Percentiles rank a stretch among this genome's conserved stretches.
These are phyloP conservation scores for Crossaster papposus DNA, from an alignment of 53 echinoderm and acorn worm species.

Conservation along the genomic window DNA sequence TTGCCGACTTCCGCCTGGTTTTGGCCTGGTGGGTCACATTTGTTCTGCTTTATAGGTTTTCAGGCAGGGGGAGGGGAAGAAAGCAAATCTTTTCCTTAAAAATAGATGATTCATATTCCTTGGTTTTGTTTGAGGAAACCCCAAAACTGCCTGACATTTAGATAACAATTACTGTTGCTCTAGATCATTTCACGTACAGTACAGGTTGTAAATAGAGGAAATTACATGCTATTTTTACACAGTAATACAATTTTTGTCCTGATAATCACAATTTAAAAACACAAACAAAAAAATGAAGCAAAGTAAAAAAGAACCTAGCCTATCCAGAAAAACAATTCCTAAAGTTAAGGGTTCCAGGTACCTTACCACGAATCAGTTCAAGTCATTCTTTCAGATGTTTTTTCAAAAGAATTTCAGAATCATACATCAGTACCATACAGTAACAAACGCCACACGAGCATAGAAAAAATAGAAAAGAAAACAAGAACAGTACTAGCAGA, in stretches of 20 bases:
- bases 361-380: background rate
- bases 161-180: too few relatives aligned
- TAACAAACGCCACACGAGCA: slow-evolving; percentile 13
- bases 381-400: background rate
- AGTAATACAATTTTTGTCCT: background rate
- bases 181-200: too few relatives aligned
- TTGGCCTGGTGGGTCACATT: too few relatives aligned
- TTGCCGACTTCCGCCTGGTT: too few relatives aligned
- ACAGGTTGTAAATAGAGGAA: too few relatives aligned
- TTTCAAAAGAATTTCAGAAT: background rate
- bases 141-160: too few relatives aligned
- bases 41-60: too few relatives aligned
- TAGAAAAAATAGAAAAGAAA: background rate
- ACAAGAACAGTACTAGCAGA: slow-evolving; percentile 13
- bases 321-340: background rate
- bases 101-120: too few relatives aligned
- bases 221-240: too few relatives aligned
- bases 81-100: too few relatives aligned
- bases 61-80: too few relatives aligned
- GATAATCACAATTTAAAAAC: background rate
- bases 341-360: background rate
- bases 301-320: background rate
- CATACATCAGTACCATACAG: background rate
- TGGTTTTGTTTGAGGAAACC: too few relatives aligned
- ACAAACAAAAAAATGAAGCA: background rate